A percentile compares a stretch with the other conserved stretches of the same genome.
Conservation (phyloP, 2,113 vertebrate genomes). For the Alosa alosa region DNA sequence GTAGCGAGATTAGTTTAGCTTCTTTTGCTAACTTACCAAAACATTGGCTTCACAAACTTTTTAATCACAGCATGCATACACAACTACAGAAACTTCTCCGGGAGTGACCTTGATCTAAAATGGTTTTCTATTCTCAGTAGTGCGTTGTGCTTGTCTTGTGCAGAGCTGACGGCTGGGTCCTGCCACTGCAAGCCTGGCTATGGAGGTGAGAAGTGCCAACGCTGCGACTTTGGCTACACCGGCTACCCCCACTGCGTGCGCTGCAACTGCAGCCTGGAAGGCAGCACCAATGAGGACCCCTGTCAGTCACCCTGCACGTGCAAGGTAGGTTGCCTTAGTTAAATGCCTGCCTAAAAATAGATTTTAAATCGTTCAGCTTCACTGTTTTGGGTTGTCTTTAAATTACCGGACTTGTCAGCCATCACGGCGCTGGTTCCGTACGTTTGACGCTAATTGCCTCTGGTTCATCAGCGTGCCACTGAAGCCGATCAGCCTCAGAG, state of each 20-base stretch:
- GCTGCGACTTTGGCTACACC: constrained; percentile 77
- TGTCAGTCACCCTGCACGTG: constrained; percentile 78
- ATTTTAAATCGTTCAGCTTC: not conserved
- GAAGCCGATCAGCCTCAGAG: not conserved
- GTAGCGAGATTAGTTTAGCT: too few species aligned
- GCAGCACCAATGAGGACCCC: constrained; percentile 79
- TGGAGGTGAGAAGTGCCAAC: constrained; percentile 80
- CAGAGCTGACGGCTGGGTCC: constrained; percentile 83
- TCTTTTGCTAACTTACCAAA: too few species aligned
- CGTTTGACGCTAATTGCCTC: not conserved
- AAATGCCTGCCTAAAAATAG: not conserved
- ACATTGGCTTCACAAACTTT: too few species aligned
- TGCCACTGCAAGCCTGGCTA: constrained; percentile 90
- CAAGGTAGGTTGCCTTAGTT: constrained; percentile 68
- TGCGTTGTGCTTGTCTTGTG: constrained; percentile 22
- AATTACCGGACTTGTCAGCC: not conserved
- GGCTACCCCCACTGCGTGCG: constrained; percentile 76
- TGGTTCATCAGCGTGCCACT: not conserved
- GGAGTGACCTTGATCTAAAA: too few species aligned
- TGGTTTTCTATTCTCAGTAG: too few species aligned
- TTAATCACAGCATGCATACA: too few species aligned
- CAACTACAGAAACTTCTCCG: too few species aligned
- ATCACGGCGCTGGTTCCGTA: not conserved
- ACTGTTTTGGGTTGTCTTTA: not conserved
- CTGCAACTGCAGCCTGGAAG: constrained; percentile 76